Conservation (phyloP, 2,113 vertebrate species). For the Chinchilla lanigera region DNA sequence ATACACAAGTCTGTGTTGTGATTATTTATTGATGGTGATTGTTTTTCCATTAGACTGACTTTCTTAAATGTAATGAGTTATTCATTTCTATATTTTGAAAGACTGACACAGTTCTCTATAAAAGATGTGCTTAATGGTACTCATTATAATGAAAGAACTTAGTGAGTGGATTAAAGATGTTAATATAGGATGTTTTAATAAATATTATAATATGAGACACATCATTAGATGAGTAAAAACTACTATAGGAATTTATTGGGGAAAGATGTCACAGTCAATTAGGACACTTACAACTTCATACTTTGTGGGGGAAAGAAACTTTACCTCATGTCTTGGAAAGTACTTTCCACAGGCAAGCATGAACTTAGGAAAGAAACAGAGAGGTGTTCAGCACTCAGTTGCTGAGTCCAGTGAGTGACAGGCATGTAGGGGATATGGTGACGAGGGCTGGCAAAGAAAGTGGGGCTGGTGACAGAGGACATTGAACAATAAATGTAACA, state of each 20-base stretch:
- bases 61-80: neutral
- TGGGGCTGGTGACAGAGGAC: neutral
- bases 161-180: neutral
- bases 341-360: neutral
- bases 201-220: neutral
- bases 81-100: neutral
- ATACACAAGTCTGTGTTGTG: neutral
- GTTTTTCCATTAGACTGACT: slow-evolving; percentile 18
- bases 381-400: neutral
- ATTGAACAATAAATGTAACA: neutral
- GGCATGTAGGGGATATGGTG: no score
- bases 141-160: slow-evolving; percentile 22
- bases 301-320: neutral
- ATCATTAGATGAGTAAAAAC: neutral
- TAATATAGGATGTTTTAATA: neutral
- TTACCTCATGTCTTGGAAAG: neutral
- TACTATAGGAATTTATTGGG: neutral
- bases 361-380: neutral
- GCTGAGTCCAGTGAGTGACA: neutral
- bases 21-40: slow-evolving; percentile 24
- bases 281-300: neutral
- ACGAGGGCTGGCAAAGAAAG: neutral
- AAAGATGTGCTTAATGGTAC: neutral
- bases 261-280: neutral
- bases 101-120: neutral